Conservation (phyloP, 30 jellyfish, hydroid and myxozoan genomes). For the Cassiopea xamachana region DNA sequence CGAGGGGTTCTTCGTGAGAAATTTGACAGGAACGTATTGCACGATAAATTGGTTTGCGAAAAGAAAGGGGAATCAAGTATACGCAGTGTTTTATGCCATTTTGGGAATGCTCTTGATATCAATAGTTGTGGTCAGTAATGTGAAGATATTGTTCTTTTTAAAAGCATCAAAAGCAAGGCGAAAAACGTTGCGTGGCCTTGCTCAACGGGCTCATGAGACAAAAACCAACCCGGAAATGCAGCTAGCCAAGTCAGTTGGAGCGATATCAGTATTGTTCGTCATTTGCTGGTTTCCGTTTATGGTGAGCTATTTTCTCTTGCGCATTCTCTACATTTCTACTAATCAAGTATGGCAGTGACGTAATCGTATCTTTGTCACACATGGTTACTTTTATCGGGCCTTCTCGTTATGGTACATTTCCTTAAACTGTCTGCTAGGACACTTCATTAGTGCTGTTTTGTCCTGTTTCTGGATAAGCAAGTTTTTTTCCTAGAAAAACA, state of each 20-base stretch:
- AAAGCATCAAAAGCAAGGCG: constrained; percentile 14
- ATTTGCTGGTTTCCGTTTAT: constrained; percentile 80
- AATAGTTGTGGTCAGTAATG: constrained; percentile 58
- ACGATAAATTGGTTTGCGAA: constrained; percentile 78
- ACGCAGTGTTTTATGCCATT: constrained; percentile 62
- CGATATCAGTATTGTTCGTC: constrained; percentile 52
- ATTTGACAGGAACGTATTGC: constrained; percentile 77
- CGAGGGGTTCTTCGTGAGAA: constrained; percentile 52
- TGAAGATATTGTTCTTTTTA: constrained; percentile 19
- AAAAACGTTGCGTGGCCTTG: constrained; percentile 43
- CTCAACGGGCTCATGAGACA: neutral
- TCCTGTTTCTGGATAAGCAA: too few relatives aligned
- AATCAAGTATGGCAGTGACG: too few relatives aligned
- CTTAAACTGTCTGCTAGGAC: too few relatives aligned
- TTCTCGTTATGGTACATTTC: too few relatives aligned
- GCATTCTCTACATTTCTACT: neutral
- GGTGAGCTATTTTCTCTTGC: constrained; percentile 35
- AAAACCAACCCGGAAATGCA: constrained; percentile 60
- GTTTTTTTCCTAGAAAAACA: too few relatives aligned
- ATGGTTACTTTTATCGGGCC: too few relatives aligned
- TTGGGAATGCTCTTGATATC: constrained; percentile 48
- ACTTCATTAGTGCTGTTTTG: too few relatives aligned
- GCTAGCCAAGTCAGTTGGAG: constrained; percentile 62
- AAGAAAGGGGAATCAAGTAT: constrained; percentile 41
- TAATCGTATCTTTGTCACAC: too few relatives aligned